phyloP scores from a whole-genome alignment of 2,797 vertebrate species.

The Sarcophilus harrisii region DNA sequence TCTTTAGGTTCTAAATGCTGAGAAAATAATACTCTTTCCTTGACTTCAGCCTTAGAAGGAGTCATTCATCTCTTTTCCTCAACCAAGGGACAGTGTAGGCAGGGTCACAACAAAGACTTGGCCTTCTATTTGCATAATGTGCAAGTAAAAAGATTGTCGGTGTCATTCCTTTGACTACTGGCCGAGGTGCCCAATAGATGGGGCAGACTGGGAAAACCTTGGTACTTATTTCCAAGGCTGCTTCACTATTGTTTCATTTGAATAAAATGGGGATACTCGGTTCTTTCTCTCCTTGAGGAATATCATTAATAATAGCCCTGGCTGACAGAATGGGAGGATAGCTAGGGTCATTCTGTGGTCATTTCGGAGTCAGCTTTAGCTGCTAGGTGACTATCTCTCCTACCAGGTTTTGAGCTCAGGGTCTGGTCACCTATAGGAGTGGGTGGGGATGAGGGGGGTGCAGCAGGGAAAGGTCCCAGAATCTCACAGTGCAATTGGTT shows the following conservation, averaged over 20 bases:
- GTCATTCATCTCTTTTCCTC: neutral
- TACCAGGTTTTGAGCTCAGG: neutral
- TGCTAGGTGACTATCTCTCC: neutral
- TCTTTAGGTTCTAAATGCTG: slow-evolving; percentile 13
- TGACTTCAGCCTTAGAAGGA: neutral
- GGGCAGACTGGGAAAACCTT: neutral
- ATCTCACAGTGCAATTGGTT: neutral
- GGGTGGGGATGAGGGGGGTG: neutral
- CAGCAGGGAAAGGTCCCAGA: neutral
- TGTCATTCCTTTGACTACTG: neutral
- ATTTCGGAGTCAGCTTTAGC: neutral
- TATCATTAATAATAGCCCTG: neutral
- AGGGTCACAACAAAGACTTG: neutral
- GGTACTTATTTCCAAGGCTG: neutral
- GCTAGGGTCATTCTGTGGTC: neutral
- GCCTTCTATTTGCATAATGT: neutral
- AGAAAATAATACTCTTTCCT: neutral
- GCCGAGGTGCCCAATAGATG: neutral
- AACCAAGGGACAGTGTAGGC: neutral
- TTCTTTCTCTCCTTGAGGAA: neutral
- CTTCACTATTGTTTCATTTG: neutral
- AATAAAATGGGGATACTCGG: neutral
- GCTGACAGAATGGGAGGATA: neutral
- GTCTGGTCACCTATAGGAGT: neutral
- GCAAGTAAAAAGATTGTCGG: neutral